Conservation (phyloP, 2,113 vertebrate genomes). For the Protomyctophum bolini region DNA sequence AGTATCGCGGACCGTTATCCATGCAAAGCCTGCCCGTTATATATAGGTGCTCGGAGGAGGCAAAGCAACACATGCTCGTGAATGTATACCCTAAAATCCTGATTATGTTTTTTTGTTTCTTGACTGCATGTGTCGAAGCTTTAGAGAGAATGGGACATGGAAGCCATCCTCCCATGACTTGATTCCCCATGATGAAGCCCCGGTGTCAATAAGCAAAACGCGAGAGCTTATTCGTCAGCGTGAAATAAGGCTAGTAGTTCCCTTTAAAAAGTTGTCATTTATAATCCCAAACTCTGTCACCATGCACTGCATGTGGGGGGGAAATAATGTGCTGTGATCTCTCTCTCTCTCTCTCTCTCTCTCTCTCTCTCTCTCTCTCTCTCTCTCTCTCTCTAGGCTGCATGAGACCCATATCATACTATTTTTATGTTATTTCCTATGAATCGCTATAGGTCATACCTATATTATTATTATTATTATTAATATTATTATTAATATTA, state of each 20-base stretch:
- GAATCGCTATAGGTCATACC: too few species aligned
- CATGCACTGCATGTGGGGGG: not conserved
- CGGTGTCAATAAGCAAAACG: constrained; percentile 52
- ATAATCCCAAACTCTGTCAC: constrained; percentile 51
- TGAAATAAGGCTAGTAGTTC: constrained; percentile 32
- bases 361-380: not conserved
- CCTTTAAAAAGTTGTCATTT: constrained; percentile 54
- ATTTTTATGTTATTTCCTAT: too few species aligned
- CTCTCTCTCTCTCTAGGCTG: too few species aligned
- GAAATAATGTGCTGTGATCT: not conserved
- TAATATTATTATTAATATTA: too few species aligned
- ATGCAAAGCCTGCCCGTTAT: constrained; percentile 55
- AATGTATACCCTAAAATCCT: constrained; percentile 63
- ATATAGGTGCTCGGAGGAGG: constrained; percentile 63
- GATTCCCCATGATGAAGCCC: constrained; percentile 38
- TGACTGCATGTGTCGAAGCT: constrained; percentile 57
- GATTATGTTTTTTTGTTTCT: constrained; percentile 59
- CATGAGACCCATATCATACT: too few species aligned
- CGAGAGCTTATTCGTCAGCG: constrained; percentile 49
- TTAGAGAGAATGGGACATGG: constrained; percentile 57
- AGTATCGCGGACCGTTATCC: constrained; percentile 66
- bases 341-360: not conserved
- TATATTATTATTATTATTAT: too few species aligned
- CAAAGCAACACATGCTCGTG: constrained; percentile 55
- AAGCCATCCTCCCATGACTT: constrained; percentile 51